Percentiles rank a stretch among this genome's conserved stretches.
phyloP scores from a whole-genome alignment of 2,113 vertebrate species.

The Psettodes erumei region DNA sequence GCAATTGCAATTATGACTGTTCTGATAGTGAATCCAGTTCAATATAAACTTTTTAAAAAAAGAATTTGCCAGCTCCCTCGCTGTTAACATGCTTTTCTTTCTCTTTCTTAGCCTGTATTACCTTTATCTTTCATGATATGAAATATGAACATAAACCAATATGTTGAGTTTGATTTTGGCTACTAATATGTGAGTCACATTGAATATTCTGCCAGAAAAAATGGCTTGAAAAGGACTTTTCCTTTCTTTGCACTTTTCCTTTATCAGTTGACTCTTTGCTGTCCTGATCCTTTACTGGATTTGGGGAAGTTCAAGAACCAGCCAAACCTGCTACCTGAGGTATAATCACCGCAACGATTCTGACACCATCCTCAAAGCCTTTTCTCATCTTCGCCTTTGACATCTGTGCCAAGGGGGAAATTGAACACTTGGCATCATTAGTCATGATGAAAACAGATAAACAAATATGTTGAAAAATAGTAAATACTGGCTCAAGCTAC shows the following conservation, averaged over 20 bases:
- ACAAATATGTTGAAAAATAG: constrained; percentile 16
- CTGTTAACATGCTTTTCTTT: not conserved
- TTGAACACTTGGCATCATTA: constrained; percentile 31
- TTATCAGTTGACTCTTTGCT: not conserved
- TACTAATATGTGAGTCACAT: not conserved
- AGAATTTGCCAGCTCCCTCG: constrained; percentile 2
- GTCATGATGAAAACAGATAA: not conserved
- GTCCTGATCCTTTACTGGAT: not conserved
- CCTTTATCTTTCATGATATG: constrained; percentile 2
- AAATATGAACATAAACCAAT: not conserved
- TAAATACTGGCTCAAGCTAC: constrained; percentile 11
- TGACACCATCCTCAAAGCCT: not conserved
- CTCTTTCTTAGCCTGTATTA: not conserved
- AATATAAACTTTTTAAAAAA: constrained; percentile 10
- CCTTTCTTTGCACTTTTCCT: not conserved
- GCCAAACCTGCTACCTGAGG: not conserved
- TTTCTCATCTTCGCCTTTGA: too few relatives aligned
- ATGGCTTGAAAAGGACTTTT: not conserved
- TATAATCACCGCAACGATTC: not conserved
- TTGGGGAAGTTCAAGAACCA: not conserved
- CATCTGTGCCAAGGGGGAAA: not conserved
- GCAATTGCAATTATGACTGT: constrained; percentile 68
- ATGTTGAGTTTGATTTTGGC: not conserved
- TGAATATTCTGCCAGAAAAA: not conserved
- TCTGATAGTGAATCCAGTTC: constrained; percentile 46